Evolutionary conservation across 2,888 invertebrate species (phyloP).

Genomic region (Polydrusus pterygomalis): DNA sequence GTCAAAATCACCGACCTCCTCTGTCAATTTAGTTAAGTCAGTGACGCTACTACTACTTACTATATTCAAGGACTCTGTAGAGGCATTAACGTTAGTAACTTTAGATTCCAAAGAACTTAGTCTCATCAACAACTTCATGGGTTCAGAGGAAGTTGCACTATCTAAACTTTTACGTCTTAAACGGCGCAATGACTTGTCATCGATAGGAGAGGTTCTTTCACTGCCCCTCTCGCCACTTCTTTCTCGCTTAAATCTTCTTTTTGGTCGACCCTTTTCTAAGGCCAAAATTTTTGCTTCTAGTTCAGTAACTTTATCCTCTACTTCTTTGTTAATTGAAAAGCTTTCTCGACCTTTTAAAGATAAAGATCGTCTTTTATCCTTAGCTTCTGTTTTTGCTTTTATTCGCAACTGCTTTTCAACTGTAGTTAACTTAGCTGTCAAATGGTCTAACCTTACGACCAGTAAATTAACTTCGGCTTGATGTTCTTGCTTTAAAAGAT

Average conservation of each 20-base stretch:
- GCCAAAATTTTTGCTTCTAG: slow-evolving; percentile 85
- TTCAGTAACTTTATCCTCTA: slow-evolving; percentile 89
- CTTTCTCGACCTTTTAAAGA: slow-evolving; percentile 90
- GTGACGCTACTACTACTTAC: slow-evolving; percentile 71
- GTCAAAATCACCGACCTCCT: slow-evolving; percentile 74
- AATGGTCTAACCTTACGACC: slow-evolving; percentile 88
- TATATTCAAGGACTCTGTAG: slow-evolving; percentile 76
- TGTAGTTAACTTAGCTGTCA: slow-evolving; percentile 86
- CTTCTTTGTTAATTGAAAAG: slow-evolving; percentile 86
- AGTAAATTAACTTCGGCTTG: slow-evolving; percentile 86
- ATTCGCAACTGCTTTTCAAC: slow-evolving; percentile 89
- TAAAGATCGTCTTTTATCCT: slow-evolving; percentile 86
- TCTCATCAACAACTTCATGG: slow-evolving; percentile 86
- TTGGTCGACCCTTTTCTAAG: slow-evolving; percentile 75
- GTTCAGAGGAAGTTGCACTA: slow-evolving; percentile 85
- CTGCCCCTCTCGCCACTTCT: slow-evolving; percentile 71
- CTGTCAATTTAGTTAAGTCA: slow-evolving; percentile 62
- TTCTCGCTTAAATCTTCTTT: slow-evolving; percentile 72
- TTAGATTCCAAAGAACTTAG: slow-evolving; percentile 86
- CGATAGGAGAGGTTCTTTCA: slow-evolving; percentile 67
- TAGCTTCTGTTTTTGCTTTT: slow-evolving; percentile 87
- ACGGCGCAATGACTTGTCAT: slow-evolving; percentile 68
- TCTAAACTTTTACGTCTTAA: slow-evolving; percentile 85
- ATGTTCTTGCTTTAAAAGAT: slow-evolving; percentile 77
- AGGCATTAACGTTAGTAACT: slow-evolving; percentile 79